Base-by-base conservation (phyloP, 2,797 vertebrate genomes). In the Falco rusticolus region DNA sequence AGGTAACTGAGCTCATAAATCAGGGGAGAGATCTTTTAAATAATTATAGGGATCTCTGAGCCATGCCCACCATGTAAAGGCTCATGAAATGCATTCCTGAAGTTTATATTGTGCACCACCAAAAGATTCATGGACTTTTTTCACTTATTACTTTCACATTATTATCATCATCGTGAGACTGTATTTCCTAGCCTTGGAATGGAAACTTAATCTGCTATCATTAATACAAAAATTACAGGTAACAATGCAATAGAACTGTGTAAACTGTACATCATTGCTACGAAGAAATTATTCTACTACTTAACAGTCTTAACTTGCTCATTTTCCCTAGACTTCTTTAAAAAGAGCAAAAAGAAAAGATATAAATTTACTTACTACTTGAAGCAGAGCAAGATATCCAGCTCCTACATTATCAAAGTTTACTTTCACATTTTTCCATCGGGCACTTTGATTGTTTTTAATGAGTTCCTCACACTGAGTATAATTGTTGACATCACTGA, bases 321-420 rank as follows among this genome's bases (percentile, higher is more conserved):
- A 43, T 68, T 90, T 92, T 63, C 43, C 29, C 45, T 34, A 74
- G 8, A 84, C 26, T 63, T 54, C 21, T 83, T 93, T 68, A 26
- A 82, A 93, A 65, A 87, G 22, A 93, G 26, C 16, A 60, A 45
- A 37, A 74, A 33, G 16, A 74, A 90, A 90, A 92, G 17, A 45
- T 5, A 80, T 68, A 48, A 31, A 77, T 91, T 66, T 87, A 97
- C 99, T 99, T 98, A 99, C 99, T 97, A 99, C 99, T 98, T 99
- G 98, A 89, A 99, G 98, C 90, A 99, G 96, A 37, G 99, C 98
- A 50, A 99, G 98, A 93, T 99, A 99, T 75, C 99, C 99, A 91
- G 98, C 98, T 43, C 98, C 99, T 84, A 99, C 99, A 71, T 99
- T 99, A 97, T 99, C 99, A 82, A 99, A 99, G 97, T 99, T 99